Conservation (phyloP, 1,140 invertebrate genomes). For the Rhagoletis pomonella region DNA sequence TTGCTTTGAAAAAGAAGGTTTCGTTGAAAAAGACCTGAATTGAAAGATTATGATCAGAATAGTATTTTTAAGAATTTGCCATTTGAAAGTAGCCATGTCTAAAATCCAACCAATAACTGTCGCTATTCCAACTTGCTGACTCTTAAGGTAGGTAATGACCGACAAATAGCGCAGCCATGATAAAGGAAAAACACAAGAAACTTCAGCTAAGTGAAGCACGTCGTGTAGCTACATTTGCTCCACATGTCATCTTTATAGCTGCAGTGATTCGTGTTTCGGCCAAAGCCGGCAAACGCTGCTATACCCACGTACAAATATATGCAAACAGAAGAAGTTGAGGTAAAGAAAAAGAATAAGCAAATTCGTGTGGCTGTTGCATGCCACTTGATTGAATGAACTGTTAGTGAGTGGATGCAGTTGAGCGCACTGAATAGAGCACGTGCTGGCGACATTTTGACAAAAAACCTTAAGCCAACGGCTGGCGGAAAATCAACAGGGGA, state of each 20-base stretch:
- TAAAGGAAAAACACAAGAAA: neutral
- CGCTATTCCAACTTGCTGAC: too few species aligned
- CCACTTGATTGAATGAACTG: conserved; percentile 70
- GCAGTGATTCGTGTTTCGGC: conserved; percentile 42
- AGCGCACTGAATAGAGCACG: conserved; percentile 62
- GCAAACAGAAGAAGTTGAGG: too few species aligned
- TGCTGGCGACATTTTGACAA: conserved; percentile 72
- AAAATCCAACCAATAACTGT: too few species aligned
- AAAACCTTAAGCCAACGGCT: conserved; percentile 64
- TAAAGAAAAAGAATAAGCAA: neutral
- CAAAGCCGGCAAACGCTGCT: neutral
- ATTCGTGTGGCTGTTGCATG: conserved; percentile 59
- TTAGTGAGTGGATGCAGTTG: conserved; percentile 68
- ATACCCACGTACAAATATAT: neutral
- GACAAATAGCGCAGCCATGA: too few species aligned
- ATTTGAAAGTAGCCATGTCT: too few species aligned
- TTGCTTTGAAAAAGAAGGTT: too few species aligned
- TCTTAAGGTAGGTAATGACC: too few species aligned
- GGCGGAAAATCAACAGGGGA: neutral
- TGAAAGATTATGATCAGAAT: too few species aligned
- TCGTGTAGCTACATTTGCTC: conserved; percentile 28
- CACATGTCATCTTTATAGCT: conserved; percentile 40
- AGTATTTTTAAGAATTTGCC: too few species aligned
- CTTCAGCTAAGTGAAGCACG: conserved; percentile 10
- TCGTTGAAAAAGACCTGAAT: too few species aligned